Percentiles rank a stretch among this genome's conserved stretches.
Conservation (phyloP, 2,797 vertebrate species). For the Channa striata region DNA sequence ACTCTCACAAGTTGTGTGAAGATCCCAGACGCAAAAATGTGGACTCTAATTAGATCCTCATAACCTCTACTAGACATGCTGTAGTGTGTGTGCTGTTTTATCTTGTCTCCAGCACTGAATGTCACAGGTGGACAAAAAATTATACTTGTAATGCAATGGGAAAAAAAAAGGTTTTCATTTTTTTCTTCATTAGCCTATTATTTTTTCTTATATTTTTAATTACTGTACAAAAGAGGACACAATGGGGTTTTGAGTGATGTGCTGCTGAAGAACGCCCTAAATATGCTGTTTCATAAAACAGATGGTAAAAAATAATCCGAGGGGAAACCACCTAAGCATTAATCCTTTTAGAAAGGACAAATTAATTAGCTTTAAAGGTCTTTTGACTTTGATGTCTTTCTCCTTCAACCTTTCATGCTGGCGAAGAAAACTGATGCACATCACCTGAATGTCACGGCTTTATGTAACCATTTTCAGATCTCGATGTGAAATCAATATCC, state of each 20-base stretch:
- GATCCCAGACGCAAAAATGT: conserved; percentile 5
- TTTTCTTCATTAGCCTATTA: too few relatives aligned
- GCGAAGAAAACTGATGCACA: conserved; percentile 54
- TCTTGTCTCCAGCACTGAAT: conserved; percentile 1
- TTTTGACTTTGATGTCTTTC: conserved; percentile 77
- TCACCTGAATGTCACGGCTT: conserved; percentile 73
- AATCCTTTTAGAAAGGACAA: conserved; percentile 82
- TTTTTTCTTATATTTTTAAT: conserved; percentile 5
- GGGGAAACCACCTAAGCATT: conserved; percentile 67
- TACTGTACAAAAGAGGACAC: conserved; percentile 18
- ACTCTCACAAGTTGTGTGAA: too few relatives aligned
- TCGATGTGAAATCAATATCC: conserved; percentile 58
- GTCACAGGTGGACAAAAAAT: not conserved
- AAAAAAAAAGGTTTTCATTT: not conserved
- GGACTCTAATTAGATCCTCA: not conserved
- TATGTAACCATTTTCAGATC: conserved; percentile 65
- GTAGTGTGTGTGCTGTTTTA: too few relatives aligned
- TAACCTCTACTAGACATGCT: not conserved
- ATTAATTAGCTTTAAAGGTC: conserved; percentile 85
- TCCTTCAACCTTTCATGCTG: conserved; percentile 53
- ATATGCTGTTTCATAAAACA: conserved; percentile 42
- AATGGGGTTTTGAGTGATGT: conserved; percentile 13
- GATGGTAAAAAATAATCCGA: conserved; percentile 53
- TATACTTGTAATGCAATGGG: conserved; percentile 2
- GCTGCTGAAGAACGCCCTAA: not conserved